Evolutionary conservation across 2,113 vertebrate species (phyloP), one percentile per base, ranked within the genome.

Genomic region (Gallinago paraguaiae): DNA sequence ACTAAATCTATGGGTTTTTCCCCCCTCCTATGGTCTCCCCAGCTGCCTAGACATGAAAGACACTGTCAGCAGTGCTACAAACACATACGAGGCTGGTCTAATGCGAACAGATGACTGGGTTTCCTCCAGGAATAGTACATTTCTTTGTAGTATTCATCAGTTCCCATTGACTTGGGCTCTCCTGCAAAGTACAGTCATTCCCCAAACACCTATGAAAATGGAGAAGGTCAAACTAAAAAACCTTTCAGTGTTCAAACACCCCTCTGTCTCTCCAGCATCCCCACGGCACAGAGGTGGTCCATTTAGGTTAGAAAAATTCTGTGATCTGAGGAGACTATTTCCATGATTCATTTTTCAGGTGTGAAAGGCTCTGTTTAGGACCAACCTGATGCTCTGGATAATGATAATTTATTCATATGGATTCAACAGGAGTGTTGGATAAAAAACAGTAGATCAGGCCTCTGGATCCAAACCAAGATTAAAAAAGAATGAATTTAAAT

Each of bases 391-490:
- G 50, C 30, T 86, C 88, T 65, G 37, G 30, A 50, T 88, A 87
- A 89, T 30, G 59, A 59, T 72, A 92, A 94, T 83, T 88, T 72
- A 95, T 85, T 91, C 63, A 88, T 57, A 82, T 57, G 83, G 90
- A 95, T 64, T 88, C 76, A 93, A 51, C 39, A 61, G 27, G 48
- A 84, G 53, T 23, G 72, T 12, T 84, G 53, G 51, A 89, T 82
- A 79, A 72, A 86, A 90, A 91, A 10, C 48, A 61, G 85, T 60
- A 79, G 65, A 75, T 92, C 37, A 74, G 28, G 61, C 69, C 77
- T 82, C 92, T 93, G 81, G 89, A 94, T 91, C 57, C 45, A 91
- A 94, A 89, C 50, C 77, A 94, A 84, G 88, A 78, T n/a, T 31
- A 68, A 90, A 84, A 91, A 88, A 61, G 50, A 78, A 85, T 25